A percentile compares a stretch with the other conserved stretches of the same genome.
Evolutionary conservation across 2,888 invertebrate genomes (phyloP).

Genomic region (Kryphioiulus occultus): DNA sequence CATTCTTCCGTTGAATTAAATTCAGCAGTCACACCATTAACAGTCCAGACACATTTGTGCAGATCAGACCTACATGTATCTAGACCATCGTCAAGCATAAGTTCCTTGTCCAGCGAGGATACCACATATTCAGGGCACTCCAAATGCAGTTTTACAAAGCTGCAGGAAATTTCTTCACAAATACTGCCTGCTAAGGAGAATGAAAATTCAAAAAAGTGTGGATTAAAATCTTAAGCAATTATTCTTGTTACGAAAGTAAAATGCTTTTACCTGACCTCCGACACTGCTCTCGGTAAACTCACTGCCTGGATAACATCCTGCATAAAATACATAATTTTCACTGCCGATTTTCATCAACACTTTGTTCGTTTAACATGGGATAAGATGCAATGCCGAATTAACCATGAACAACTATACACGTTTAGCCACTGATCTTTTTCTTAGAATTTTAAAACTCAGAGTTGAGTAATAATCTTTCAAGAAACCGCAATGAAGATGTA

Average conservation of each 20-base stretch:
- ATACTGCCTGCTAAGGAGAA: not conserved
- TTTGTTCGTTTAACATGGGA: too few relatives aligned
- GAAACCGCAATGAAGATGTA: not conserved
- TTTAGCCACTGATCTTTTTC: too few relatives aligned
- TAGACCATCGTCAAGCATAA: not conserved
- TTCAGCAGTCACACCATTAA: not conserved
- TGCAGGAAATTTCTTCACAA: not conserved
- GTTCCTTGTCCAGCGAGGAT: not conserved
- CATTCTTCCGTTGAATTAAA: not conserved
- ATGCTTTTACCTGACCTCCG: too few relatives aligned
- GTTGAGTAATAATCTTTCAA: too few relatives aligned
- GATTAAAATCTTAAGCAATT: not conserved
- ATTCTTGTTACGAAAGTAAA: too few relatives aligned
- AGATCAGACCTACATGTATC: not conserved
- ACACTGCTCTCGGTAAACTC: too few relatives aligned
- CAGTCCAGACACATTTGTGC: not conserved
- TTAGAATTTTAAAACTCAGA: too few relatives aligned
- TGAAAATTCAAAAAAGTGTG: not conserved
- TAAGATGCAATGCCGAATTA: too few relatives aligned
- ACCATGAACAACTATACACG: too few relatives aligned
- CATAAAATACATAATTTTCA: too few relatives aligned
- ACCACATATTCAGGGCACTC: not conserved
- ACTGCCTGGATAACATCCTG: too few relatives aligned
- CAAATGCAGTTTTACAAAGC: not conserved
- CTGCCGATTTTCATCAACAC: too few relatives aligned